Evolutionary conservation across 2,797 vertebrate genomes (phyloP).

Genomic region (Myoxocephalus aenaeus): DNA sequence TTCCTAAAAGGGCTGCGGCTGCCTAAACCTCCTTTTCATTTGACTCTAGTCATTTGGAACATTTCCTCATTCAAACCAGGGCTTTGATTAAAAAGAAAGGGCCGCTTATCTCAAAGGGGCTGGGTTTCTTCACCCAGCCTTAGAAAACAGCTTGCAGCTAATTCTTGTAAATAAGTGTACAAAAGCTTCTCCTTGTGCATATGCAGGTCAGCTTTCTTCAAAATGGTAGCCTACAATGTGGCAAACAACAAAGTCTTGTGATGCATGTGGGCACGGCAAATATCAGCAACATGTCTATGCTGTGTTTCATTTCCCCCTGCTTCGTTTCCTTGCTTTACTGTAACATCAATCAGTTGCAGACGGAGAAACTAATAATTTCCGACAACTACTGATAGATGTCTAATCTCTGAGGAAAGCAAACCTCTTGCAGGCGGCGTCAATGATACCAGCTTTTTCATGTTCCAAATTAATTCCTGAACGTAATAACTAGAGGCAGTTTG

Average conservation of each 20-base stretch:
- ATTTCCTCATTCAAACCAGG: conserved; percentile 74
- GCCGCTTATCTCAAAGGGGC: conserved; percentile 80
- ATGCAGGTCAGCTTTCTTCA: conserved; percentile 73
- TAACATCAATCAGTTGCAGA: conserved; percentile 67
- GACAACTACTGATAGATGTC: conserved; percentile 70
- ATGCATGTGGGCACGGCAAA: conserved; percentile 59
- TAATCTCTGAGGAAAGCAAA: conserved; percentile 73
- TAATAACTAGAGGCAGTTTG: conserved; percentile 70
- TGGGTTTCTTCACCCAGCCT: conserved; percentile 73
- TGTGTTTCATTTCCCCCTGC: conserved; percentile 24
- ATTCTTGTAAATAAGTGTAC: conserved; percentile 79
- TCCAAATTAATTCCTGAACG: conserved; percentile 73
- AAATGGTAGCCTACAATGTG: conserved; percentile 53
- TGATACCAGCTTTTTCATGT: conserved; percentile 73
- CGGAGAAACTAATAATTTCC: conserved; percentile 73
- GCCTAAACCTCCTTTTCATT: conserved; percentile 73
- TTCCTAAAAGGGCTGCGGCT: conserved; percentile 60
- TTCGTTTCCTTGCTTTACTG: conserved; percentile 56
- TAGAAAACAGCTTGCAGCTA: conserved; percentile 76
- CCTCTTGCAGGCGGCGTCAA: conserved; percentile 59
- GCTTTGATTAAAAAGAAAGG: conserved; percentile 83
- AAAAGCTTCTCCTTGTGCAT: conserved; percentile 69
- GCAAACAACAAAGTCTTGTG: conserved; percentile 62
- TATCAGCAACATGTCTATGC: conserved; percentile 47
- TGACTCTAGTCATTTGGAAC: conserved; percentile 75